Evolutionary conservation across 2,113 vertebrate species (phyloP).

Genomic region (Podarcis raffonei): DNA sequence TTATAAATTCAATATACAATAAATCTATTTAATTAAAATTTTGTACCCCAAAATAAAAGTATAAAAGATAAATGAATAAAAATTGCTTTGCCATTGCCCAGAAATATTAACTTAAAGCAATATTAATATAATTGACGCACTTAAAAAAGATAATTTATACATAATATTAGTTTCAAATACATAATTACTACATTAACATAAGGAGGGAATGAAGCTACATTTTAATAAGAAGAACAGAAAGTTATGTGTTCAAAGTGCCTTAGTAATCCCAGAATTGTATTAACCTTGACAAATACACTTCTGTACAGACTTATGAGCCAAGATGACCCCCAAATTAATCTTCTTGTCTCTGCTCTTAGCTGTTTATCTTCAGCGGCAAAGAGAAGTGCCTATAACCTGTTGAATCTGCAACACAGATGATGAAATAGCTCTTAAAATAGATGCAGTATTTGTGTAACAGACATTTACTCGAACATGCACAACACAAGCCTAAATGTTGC

Average conservation of each 20-base stretch:
- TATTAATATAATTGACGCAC: not conserved
- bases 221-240: conserved; percentile 54
- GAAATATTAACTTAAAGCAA: not conserved
- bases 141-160: not conserved
- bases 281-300: rapidly evolving
- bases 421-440: conserved; percentile 55
- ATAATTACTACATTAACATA: conserved; percentile 23
- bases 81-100: not conserved
- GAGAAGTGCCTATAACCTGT: not conserved
- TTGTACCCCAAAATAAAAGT: not conserved
- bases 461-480: not conserved
- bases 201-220: conserved; percentile 34
- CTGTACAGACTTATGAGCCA: conserved; percentile 6
- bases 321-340: conserved; percentile 18
- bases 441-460: conserved; percentile 33
- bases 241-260: conserved; percentile 5
- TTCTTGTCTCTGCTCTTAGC: conserved; percentile 22
- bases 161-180: not conserved
- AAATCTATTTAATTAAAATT: not conserved
- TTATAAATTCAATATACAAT: not conserved
- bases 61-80: not conserved
- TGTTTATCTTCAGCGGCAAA: not conserved
- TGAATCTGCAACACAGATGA: conserved; percentile 37
- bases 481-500: not conserved
- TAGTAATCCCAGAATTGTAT: not conserved